Evolutionary conservation across 1,140 invertebrate species (phyloP).

Genomic region (Dinothrombium tinctorium): DNA sequence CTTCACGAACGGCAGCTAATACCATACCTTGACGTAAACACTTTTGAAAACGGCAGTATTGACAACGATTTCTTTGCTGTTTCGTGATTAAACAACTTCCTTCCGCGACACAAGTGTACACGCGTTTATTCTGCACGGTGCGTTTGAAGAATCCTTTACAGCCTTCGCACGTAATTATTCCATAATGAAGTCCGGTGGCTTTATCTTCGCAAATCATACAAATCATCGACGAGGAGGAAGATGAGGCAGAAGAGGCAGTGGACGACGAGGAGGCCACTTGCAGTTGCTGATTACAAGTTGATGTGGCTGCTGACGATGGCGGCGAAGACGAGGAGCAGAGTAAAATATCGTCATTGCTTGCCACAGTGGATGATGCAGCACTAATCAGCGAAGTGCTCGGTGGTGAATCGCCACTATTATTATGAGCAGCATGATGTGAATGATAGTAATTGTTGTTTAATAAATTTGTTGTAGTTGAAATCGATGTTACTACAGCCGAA

Average conservation of each 20-base stretch:
- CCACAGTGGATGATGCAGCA: not conserved
- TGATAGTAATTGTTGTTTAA: no score
- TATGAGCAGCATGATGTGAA: no score
- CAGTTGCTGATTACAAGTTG: not conserved
- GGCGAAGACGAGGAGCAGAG: not conserved
- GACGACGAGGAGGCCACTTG: not conserved
- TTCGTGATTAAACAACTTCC: conserved; percentile 91
- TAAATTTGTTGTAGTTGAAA: not conserved
- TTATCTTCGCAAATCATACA: conserved; percentile 96
- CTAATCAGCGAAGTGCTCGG: not conserved
- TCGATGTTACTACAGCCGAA: not conserved
- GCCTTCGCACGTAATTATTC: conserved; percentile 90
- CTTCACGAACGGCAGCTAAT: conserved; percentile 91
- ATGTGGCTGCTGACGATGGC: not conserved
- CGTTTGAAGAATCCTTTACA: conserved; percentile 96
- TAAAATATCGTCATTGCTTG: not conserved
- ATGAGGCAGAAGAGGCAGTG: not conserved
- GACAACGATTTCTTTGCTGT: conserved; percentile 86
- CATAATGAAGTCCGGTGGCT: conserved; percentile 87
- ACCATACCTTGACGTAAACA: conserved; percentile 98
- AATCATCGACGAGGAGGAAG: conserved; percentile 34
- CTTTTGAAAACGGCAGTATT: conserved; percentile 97
- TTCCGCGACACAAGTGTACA: conserved; percentile 89
- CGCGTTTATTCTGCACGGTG: conserved; percentile 82
- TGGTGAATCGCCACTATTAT: not conserved